These are phyloP conservation scores for Zaprionus tsacasi DNA, from an alignment of 1,140 invertebrate genomes.

Conservation along the genomic window DNA sequence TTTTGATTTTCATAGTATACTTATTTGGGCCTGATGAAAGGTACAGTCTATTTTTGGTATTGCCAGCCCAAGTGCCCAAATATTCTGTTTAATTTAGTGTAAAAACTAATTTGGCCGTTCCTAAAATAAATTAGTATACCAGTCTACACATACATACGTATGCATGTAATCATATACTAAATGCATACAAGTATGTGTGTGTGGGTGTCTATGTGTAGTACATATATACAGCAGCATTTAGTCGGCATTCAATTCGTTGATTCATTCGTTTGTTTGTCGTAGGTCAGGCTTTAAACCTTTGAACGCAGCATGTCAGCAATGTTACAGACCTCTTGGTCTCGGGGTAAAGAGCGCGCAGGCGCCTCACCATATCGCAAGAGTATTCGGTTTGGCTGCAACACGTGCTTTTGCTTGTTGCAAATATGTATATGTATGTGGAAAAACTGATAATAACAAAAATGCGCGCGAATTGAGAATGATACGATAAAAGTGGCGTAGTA, in stretches of 20 bases:
- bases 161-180: background rate
- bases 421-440: background rate
- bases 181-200: background rate
- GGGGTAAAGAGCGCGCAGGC: conserved; percentile 5
- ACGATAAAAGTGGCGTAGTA: background rate
- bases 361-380: background rate
- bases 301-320: conserved; percentile 27
- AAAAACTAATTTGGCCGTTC: no score
- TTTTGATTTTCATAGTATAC: no score
- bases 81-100: no score
- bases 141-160: conserved; percentile 27
- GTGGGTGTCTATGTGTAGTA: background rate
- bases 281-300: conserved; percentile 68
- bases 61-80: no score
- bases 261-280: conserved; percentile 59
- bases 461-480: background rate
- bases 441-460: conserved; percentile 1
- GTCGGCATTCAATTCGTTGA: conserved; percentile 51
- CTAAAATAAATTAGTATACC: no score
- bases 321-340: conserved; percentile 5
- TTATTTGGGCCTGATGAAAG: no score
- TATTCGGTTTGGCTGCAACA: background rate
- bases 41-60: no score
- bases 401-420: conserved; percentile 2
- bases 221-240: conserved; percentile 20